A percentile compares a stretch with the other conserved stretches of the same genome.
These are phyloP conservation scores for Euura saliciscinereae DNA, from an alignment of 1,140 invertebrate genomes.

Conservation along the genomic window DNA sequence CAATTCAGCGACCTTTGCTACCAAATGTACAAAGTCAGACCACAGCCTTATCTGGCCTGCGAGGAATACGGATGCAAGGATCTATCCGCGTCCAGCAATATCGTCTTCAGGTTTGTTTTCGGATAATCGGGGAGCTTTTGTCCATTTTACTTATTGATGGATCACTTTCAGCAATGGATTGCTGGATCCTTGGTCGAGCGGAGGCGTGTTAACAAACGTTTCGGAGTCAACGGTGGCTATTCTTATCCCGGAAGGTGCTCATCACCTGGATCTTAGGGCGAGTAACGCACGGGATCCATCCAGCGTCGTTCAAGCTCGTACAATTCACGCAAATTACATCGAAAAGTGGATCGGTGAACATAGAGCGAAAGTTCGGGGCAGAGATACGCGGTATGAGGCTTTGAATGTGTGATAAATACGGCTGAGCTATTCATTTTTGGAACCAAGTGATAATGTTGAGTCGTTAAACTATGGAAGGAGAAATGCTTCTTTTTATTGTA, in stretches of 20 bases:
- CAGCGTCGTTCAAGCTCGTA: slow-evolving; percentile 71
- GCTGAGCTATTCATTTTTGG: neutral
- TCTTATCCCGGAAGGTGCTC: slow-evolving; percentile 87
- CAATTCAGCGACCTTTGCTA: slow-evolving; percentile 70
- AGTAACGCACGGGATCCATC: slow-evolving; percentile 73
- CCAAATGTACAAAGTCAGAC: slow-evolving; percentile 71
- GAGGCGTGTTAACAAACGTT: slow-evolving; percentile 80
- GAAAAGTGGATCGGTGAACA: slow-evolving; percentile 69
- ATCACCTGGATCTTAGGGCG: slow-evolving; percentile 88
- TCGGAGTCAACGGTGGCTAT: slow-evolving; percentile 73
- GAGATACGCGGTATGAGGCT: neutral
- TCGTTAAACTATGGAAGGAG: neutral
- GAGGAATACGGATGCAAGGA: slow-evolving; percentile 83
- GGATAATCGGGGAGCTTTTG: neutral
- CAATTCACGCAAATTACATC: slow-evolving; percentile 71
- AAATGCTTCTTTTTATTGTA: neutral
- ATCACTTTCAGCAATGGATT: slow-evolving; percentile 78
- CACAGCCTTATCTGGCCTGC: slow-evolving; percentile 70
- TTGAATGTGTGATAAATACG: neutral
- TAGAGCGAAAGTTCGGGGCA: neutral
- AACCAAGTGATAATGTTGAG: neutral
- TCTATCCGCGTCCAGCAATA: slow-evolving; percentile 75
- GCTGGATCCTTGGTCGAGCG: slow-evolving; percentile 92
- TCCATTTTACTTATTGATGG: neutral
- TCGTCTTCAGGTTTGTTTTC: slow-evolving; percentile 74